Evolutionary conservation across 1,140 invertebrate species (phyloP).

Genomic region (Dinoponera quadriceps): DNA sequence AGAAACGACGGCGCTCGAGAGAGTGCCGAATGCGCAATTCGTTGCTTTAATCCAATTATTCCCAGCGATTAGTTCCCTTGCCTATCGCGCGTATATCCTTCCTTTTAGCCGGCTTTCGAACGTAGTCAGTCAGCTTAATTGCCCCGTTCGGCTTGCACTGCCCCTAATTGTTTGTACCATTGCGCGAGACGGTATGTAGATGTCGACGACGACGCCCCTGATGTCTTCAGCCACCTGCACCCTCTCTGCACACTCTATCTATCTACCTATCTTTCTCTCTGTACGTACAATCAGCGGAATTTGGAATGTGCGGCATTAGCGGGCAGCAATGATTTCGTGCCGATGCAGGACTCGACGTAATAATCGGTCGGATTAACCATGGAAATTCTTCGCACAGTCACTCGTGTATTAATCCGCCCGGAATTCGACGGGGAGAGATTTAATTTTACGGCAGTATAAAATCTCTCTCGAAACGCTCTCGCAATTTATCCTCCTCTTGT

Average conservation of each 20-base stretch:
- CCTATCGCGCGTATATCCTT: conserved; percentile 60
- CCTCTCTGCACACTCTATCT: not conserved
- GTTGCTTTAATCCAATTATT: conserved; percentile 74
- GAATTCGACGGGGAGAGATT: not conserved
- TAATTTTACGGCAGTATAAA: not conserved
- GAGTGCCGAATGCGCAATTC: conserved; percentile 50
- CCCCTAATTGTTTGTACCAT: conserved; percentile 69
- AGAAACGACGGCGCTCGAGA: conserved; percentile 6
- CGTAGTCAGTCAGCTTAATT: conserved; percentile 67
- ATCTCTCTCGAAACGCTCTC: no score
- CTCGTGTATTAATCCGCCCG: conserved; percentile 20
- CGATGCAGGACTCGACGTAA: conserved; percentile 39
- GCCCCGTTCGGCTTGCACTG: conserved; percentile 67
- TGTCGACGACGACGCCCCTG: conserved; percentile 33
- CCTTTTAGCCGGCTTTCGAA: conserved; percentile 49
- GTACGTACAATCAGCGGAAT: conserved; percentile 43
- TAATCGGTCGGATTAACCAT: conserved; percentile 59
- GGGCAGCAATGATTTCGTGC: conserved; percentile 17
- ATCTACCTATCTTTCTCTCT: not conserved
- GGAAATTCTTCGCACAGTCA: conserved; percentile 34
- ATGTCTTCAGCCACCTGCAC: not conserved
- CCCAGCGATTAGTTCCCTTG: conserved; percentile 68
- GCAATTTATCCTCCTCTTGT: not conserved
- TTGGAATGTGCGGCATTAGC: not conserved
- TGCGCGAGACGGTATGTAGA: conserved; percentile 61